Base-by-base conservation (phyloP, 2,113 vertebrate genomes). In the Stictonetta naevosa region DNA sequence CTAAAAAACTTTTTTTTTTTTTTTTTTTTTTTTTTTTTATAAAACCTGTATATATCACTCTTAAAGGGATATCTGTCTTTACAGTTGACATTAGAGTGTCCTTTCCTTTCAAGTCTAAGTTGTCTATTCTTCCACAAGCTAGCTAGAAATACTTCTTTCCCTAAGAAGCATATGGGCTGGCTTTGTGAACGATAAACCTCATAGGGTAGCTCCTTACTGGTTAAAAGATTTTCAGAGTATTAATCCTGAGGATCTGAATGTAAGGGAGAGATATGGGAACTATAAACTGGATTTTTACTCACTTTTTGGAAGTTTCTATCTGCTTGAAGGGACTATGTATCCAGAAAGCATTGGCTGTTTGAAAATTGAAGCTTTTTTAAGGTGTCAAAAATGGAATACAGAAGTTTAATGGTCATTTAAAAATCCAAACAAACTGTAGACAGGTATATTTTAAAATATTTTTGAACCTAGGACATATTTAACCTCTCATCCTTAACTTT, bases 141-240 rank as follows among this genome's bases (percentile, higher is more conserved):
- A 63, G 31, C 66, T 96, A 76, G 56, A 73, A 62, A 36, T n/a
- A 73, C 29, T 92, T 94, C 21, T 94, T 93, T 92, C 97, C 83
- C 93, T 85, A 8, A n/a, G 74, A 26, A 91, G 56, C 53, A 80
- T 64, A 67, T 59, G 73, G 62, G 87, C 88, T 83, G 94, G 91
- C 56, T 96, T 67, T 96, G 95, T 80, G 83, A 96, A 90, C 93
- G 29, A 82, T 67, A 93, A 96, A 96, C 62, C 83, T 96, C 95
- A 87, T 59, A 81, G 63, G 90, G 93, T 82, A 97, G 81, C 10
- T 94, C 48, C 42, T 96, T 76, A 88, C 93, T 94, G 88, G 34
- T 93, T 91, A 97, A 90, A 95, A 97, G 84, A 36, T 85, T 97
- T 97, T 97, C 93, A 75, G 93, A 92, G 87, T 92, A 87, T 44